phyloP scores from a whole-genome alignment of 1,140 invertebrate genomes.

The Papilio machaon region DNA sequence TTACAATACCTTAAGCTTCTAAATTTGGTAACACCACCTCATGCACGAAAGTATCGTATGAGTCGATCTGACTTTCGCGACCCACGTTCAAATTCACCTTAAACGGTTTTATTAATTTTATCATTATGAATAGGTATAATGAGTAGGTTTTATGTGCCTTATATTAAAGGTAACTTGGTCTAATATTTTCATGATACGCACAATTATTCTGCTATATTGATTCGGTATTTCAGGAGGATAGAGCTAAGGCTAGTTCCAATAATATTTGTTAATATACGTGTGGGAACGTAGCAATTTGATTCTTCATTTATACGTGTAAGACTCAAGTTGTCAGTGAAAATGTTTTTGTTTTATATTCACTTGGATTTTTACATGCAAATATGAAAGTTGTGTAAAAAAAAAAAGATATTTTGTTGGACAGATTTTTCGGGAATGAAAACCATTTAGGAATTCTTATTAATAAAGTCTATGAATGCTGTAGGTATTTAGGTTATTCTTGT shows the following conservation, averaged over 20 bases:
- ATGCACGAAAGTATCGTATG: constrained; percentile 27
- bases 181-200: too few relatives aligned
- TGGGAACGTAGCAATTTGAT: not conserved
- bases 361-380: too few relatives aligned
- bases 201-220: not conserved
- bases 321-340: not conserved
- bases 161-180: not conserved
- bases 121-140: not conserved
- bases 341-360: too few relatives aligned
- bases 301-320: not conserved
- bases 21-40: constrained; percentile 31
- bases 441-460: not conserved
- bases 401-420: too few relatives aligned
- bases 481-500: not conserved
- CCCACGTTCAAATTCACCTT: constrained; percentile 23
- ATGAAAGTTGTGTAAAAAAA: too few relatives aligned
- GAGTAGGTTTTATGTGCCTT: not conserved
- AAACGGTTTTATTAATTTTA: constrained; percentile 8
- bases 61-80: constrained; percentile 4
- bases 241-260: not conserved
- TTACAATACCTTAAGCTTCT: constrained; percentile 16
- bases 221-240: not conserved
- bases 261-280: not conserved
- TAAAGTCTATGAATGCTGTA: not conserved
- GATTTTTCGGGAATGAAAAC: not conserved